Evolutionary conservation across 2,113 vertebrate species (phyloP).

Genomic region (Cephalopterus ornatus): DNA sequence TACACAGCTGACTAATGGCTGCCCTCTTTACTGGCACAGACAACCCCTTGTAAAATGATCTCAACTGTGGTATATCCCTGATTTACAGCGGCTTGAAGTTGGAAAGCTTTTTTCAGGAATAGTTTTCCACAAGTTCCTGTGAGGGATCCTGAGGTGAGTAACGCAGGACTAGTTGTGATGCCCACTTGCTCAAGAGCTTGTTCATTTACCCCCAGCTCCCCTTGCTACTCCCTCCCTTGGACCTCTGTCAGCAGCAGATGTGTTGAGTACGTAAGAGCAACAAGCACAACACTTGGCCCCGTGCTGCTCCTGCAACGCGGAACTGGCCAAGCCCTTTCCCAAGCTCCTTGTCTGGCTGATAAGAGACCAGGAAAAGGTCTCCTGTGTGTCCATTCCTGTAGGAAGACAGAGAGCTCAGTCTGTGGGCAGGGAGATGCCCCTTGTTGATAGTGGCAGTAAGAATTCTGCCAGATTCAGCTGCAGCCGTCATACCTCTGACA

Average conservation of each 20-base stretch:
- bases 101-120: background rate
- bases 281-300: background rate
- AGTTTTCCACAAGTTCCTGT: background rate
- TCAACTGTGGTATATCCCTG: background rate
- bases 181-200: background rate
- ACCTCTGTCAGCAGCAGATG: too few species aligned
- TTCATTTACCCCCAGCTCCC: background rate
- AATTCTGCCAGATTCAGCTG: background rate
- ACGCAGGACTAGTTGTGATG: background rate
- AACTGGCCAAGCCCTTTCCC: background rate
- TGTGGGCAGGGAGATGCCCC: background rate
- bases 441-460: background rate
- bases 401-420: background rate
- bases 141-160: background rate
- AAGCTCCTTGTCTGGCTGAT: background rate
- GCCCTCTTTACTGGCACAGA: background rate
- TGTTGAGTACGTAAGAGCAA: background rate
- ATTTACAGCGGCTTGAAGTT: background rate
- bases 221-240: background rate
- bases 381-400: fast-evolving
- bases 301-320: background rate
- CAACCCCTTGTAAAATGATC: background rate
- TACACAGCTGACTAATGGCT: background rate
- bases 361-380: background rate
- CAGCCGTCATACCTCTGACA: background rate